Conservation (phyloP, 2,797 vertebrate species). For the Poecilia gillii region DNA sequence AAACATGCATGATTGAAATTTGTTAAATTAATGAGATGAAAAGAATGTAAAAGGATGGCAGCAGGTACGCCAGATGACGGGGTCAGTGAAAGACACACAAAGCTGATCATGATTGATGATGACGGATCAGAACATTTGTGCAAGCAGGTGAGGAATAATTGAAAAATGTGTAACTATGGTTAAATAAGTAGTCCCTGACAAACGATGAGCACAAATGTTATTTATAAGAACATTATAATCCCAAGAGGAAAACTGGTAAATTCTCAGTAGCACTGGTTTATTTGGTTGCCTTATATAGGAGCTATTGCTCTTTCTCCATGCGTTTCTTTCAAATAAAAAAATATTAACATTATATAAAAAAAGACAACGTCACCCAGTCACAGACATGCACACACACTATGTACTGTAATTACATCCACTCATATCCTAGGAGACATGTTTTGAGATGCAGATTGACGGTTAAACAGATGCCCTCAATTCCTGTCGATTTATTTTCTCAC, state of each 20-base stretch:
- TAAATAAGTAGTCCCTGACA: slow-evolving; percentile 65
- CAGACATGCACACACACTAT: slow-evolving; percentile 20
- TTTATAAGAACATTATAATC: slow-evolving; percentile 12
- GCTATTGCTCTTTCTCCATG: neutral
- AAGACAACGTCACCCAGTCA: slow-evolving; percentile 11
- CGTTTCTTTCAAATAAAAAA: slow-evolving; percentile 13
- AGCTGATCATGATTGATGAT: slow-evolving; percentile 87
- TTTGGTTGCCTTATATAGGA: slow-evolving; percentile 24
- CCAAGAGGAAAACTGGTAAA: slow-evolving; percentile 1
- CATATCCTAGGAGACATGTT: slow-evolving; percentile 50
- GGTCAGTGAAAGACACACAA: slow-evolving; percentile 85
- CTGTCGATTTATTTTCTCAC: slow-evolving; percentile 63
- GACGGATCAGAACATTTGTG: slow-evolving; percentile 73
- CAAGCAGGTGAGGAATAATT: slow-evolving; percentile 75
- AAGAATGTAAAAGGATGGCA: slow-evolving; percentile 80
- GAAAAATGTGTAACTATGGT: slow-evolving; percentile 75
- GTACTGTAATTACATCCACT: slow-evolving; percentile 49
- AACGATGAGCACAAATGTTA: slow-evolving; percentile 41
- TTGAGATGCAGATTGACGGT: slow-evolving; percentile 61
- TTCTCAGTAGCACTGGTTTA: neutral
- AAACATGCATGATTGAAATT: slow-evolving; percentile 85
- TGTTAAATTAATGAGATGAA: slow-evolving; percentile 89
- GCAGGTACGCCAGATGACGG: slow-evolving; percentile 85
- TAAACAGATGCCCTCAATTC: slow-evolving; percentile 60
- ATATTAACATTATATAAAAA: slow-evolving; percentile 27